These are phyloP conservation scores for Melanargia galathea DNA, from an alignment of 2,888 invertebrate genomes.

Conservation along the genomic window DNA sequence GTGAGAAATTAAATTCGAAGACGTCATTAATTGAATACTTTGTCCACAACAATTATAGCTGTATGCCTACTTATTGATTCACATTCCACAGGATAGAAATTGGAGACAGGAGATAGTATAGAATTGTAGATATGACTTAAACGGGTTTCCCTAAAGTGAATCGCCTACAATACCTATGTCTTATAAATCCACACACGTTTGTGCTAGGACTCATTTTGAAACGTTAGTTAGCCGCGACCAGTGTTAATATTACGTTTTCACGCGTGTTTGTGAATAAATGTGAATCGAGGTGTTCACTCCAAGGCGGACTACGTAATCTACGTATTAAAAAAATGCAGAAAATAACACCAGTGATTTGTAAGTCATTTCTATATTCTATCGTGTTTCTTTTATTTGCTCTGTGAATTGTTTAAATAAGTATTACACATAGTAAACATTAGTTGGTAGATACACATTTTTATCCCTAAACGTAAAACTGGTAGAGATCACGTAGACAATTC, in stretches of 20 bases:
- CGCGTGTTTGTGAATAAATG: conserved; percentile 2
- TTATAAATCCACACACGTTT: conserved; percentile 33
- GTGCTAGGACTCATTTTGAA: conserved; percentile 24
- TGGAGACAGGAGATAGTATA: conserved; percentile 4
- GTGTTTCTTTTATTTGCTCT: background rate
- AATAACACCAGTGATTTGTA: conserved; percentile 12
- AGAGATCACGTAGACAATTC: conserved; percentile 9
- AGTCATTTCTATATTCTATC: background rate
- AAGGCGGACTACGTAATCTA: background rate
- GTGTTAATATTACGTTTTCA: conserved; percentile 15
- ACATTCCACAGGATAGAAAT: background rate
- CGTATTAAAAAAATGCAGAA: conserved; percentile 1
- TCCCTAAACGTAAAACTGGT: background rate
- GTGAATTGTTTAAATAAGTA: background rate
- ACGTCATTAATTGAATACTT: too few species aligned
- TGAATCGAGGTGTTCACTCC: background rate
- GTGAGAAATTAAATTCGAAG: background rate
- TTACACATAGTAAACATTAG: background rate
- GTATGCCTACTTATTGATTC: background rate
- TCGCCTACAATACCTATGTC: conserved; percentile 21
- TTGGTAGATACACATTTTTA: background rate
- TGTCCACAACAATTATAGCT: too few species aligned
- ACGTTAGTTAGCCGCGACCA: conserved; percentile 8
- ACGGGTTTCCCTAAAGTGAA: conserved; percentile 35
- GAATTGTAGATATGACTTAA: conserved; percentile 25